phyloP scores from a whole-genome alignment of 2,888 invertebrate genomes.

The Heliothis peltigera region DNA sequence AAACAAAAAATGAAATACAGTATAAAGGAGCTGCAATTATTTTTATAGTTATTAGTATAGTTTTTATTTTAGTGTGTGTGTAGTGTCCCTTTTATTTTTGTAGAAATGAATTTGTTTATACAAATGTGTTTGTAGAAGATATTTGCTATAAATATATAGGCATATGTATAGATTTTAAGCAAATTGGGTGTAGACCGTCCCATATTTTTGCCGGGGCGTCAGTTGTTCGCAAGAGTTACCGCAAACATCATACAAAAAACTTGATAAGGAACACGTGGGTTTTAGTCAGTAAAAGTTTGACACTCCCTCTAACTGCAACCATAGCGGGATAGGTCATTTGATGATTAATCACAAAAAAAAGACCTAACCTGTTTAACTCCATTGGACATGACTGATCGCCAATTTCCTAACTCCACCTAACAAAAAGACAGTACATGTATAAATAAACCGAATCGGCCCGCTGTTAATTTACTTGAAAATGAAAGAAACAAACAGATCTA shows the following conservation, averaged over 20 bases:
- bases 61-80: neutral
- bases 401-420: slow-evolving; percentile 11
- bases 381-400: neutral
- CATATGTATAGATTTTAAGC: too few relatives aligned
- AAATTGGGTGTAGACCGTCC: too few relatives aligned
- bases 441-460: slow-evolving; percentile 16
- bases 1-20: slow-evolving; percentile 2
- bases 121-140: neutral
- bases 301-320: too few relatives aligned
- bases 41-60: neutral
- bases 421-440: slow-evolving; percentile 5
- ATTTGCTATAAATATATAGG: too few relatives aligned
- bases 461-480: slow-evolving; percentile 23
- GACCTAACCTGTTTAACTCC: too few relatives aligned
- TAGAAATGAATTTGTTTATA: neutral
- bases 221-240: too few relatives aligned
- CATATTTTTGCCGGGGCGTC: too few relatives aligned
- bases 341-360: too few relatives aligned
- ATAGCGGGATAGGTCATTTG: too few relatives aligned
- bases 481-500: slow-evolving; percentile 8
- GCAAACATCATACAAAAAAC: too few relatives aligned
- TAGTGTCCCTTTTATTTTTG: neutral
- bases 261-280: too few relatives aligned
- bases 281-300: too few relatives aligned
- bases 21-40: neutral